A percentile compares a stretch with the other conserved stretches of the same genome.
Conservation (phyloP, 2,888 invertebrate species). For the Imbricaverruca yamaguchii region DNA sequence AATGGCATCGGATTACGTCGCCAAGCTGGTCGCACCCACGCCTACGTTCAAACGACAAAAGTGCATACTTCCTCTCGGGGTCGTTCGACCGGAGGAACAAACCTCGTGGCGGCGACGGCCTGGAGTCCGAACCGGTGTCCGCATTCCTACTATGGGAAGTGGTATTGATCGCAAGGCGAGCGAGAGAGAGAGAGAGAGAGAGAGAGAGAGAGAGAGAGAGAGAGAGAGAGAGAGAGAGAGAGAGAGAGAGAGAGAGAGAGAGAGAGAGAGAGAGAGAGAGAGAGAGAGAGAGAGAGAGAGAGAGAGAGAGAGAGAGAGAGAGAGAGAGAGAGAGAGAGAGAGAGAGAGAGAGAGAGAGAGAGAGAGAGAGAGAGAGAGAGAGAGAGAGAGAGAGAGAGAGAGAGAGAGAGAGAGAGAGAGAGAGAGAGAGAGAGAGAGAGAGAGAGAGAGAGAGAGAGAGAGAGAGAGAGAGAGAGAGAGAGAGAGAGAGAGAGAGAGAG, state of each 20-base stretch:
- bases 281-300: constrained; percentile 11
- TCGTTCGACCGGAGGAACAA: too few species aligned
- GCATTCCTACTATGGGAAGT: too few species aligned
- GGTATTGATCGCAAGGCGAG: too few species aligned
- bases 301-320: background rate
- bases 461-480: background rate
- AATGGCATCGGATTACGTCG: too few species aligned
- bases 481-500: background rate
- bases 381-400: background rate
- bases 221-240: background rate
- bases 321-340: background rate
- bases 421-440: constrained; percentile 9
- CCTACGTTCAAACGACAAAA: too few species aligned
- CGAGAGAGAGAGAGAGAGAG: background rate
- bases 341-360: background rate
- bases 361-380: background rate
- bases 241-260: background rate
- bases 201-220: constrained; percentile 36
- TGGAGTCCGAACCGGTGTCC: too few species aligned
- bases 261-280: background rate
- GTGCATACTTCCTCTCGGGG: too few species aligned
- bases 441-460: background rate
- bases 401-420: background rate
- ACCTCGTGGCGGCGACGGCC: too few species aligned
- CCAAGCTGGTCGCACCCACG: too few species aligned